These are phyloP conservation scores for Aphidius colemani DNA, from an alignment of 2,888 invertebrate genomes.

Conservation along the genomic window DNA sequence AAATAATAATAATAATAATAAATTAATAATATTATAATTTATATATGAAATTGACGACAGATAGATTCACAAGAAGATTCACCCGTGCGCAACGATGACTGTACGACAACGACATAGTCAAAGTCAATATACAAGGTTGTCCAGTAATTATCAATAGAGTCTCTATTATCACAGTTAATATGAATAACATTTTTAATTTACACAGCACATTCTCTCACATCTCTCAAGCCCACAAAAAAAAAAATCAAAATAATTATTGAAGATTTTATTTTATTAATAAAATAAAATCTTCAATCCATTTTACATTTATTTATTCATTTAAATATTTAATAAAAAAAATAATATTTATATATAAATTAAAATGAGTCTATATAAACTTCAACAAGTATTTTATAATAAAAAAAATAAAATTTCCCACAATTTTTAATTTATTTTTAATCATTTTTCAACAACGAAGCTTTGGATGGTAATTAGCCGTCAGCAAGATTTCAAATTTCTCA, in stretches of 20 bases:
- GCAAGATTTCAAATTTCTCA: constrained; percentile 14
- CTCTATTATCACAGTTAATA: constrained; percentile 19
- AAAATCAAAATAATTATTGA: too few relatives aligned
- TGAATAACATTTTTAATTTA: constrained; percentile 10
- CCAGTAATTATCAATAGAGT: constrained; percentile 18
- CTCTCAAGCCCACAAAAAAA: too few relatives aligned
- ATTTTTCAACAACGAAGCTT: neutral
- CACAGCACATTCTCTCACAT: neutral
- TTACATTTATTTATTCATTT: too few relatives aligned
- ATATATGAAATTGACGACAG: constrained; percentile 1
- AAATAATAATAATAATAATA: neutral
- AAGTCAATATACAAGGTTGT: constrained; percentile 10
- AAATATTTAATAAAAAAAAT: too few relatives aligned
- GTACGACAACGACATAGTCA: too few relatives aligned
- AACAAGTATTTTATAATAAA: too few relatives aligned
- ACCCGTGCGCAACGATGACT: constrained; percentile 15
- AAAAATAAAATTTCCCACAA: too few relatives aligned
- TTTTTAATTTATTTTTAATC: neutral
- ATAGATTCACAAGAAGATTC: constrained; percentile 18
- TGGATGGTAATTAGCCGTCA: constrained; percentile 10
- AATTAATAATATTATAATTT: neutral
- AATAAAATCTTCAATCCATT: too few relatives aligned
- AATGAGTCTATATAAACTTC: too few relatives aligned
- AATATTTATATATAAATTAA: too few relatives aligned
- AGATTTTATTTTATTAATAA: too few relatives aligned